Evolutionary conservation across 2,797 vertebrate genomes (phyloP), one percentile per base, ranked within the genome.

Genomic region (Picus viridis): DNA sequence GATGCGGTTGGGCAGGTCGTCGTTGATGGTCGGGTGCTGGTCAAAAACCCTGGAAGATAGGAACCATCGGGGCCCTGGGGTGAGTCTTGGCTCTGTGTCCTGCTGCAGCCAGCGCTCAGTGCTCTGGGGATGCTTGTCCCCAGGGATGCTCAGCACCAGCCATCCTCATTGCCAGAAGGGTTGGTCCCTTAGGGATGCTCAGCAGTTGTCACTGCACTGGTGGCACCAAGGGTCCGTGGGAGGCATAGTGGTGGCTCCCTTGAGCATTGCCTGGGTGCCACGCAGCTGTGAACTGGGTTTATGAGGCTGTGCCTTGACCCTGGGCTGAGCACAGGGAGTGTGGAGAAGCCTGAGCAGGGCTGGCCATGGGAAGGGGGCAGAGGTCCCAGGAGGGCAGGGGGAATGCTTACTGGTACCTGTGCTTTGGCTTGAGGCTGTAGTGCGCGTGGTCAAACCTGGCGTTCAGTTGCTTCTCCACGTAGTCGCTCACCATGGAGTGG

Each of bases 391-490:
- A 43, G 20, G 59, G 16, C 24, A 68, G 30, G 54, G 54, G 17
- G 26, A 64, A 13, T 11, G n/a, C 77, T 80, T 62, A 27, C n/a
- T 77, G 36, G 76, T 97, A 99, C 98, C 98, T 98, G 98, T 99
- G 98, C 54, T 96, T 98, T 80, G 98, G 98, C 94, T 98, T 98
- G 65, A 99, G 96, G 72, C 98, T 97, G 1, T 98, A 99, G 62
- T 97, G 91, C 5, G 85, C 89, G 90, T 99, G 99, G 97, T 98
- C 70, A 4, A 97, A 98, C 80, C 96, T 98, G 10, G 96, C 22
- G 39, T 99, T 99, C 69, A 98, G 23, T 9, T 6, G 29, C 86
- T 83, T 97, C 96, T 99, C 99, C 17, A 41, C 1, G 9, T 49
- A 58, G 91, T 79, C 76, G 96, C 95, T 98, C 8, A 77, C 0